Base-by-base conservation (phyloP, 2,797 vertebrate genomes). In the Pseudopleuronectes americanus region DNA sequence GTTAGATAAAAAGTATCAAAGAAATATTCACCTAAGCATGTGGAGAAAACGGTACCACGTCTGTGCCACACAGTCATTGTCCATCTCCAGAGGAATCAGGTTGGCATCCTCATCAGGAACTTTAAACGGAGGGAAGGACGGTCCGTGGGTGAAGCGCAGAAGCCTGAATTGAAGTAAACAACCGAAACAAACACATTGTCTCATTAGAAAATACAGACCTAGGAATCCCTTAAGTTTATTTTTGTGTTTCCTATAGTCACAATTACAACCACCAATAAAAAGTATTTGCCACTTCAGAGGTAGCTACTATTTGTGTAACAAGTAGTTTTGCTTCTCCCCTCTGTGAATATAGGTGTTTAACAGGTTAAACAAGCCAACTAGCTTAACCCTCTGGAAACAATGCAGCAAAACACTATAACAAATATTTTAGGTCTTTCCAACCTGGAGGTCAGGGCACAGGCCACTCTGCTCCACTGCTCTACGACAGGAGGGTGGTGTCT, bases 21-120 rank as follows among this genome's bases (percentile, higher is more conserved):
- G 6, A 8, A 38, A 26, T 43, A 53, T 22, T 33, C 89, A 98
- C 97, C 97, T 98, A 83, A 99, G 94, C 96, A 99, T 98, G 91
- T 99, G 97, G 78, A 99, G 94, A 91, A 99, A 97, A 74, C 97
- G 96, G 92, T 98, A 99, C 97, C 97, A 99, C 1, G 97, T 97
- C 89, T 99, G 97, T 52, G 97, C 96, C 85, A 99, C 88, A 3
- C 97, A 99, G 85, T 99, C 97, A 21, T 94, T 97, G 92, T 97
- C 96, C 97, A 99, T 99, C 87, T 98, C 97, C 52, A 96, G 86
- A 76, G 97, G 97, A 74, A 99, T 98, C 68, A 98, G 89, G 87
- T 90, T 95, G 71, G 96, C 95, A 79, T 99, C 97, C 88, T 99
- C 97, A 76, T 99, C 97, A 0, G 96, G 95, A 84, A 99, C 96